Evolutionary conservation across 2,797 vertebrate genomes (phyloP).

Genomic region (Takifugu rubripes): DNA sequence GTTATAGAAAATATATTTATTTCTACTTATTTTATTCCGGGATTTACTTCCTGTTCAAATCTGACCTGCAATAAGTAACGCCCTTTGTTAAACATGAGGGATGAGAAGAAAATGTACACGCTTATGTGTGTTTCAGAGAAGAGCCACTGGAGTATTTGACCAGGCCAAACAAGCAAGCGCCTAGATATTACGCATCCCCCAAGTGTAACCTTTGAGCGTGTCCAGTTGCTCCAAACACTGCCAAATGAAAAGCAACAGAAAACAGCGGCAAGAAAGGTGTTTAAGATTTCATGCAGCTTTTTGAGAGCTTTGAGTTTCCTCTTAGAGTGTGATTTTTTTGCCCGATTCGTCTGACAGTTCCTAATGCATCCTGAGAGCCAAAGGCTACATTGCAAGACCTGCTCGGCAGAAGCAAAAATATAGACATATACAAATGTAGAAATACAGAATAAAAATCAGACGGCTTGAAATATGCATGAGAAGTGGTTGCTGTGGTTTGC

Average conservation of each 20-base stretch:
- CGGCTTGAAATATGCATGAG: constrained; percentile 67
- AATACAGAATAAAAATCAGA: constrained; percentile 66
- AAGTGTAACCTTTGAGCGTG: constrained; percentile 21
- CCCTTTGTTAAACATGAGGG: too few relatives aligned
- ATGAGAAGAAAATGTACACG: too few relatives aligned
- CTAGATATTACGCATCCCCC: constrained; percentile 2
- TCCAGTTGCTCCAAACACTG: not conserved
- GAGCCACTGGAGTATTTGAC: constrained; percentile 2
- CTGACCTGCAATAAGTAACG: too few relatives aligned
- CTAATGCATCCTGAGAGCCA: constrained; percentile 67
- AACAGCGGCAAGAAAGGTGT: constrained; percentile 39
- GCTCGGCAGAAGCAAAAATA: constrained; percentile 53
- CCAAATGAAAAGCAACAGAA: constrained; percentile 30
- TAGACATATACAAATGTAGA: constrained; percentile 65
- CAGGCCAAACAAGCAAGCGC: not conserved
- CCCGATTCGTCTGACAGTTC: constrained; percentile 52
- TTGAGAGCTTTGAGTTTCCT: constrained; percentile 61
- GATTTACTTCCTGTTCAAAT: too few relatives aligned
- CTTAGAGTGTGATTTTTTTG: constrained; percentile 40
- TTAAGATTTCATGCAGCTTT: constrained; percentile 72
- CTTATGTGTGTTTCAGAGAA: too few relatives aligned
- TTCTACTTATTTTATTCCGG: too few relatives aligned
- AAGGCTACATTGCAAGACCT: constrained; percentile 45
- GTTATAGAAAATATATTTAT: too few relatives aligned
- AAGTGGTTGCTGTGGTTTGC: constrained; percentile 57